Base-by-base conservation (phyloP, 2,888 invertebrate genomes). In the Syritta pipiens region DNA sequence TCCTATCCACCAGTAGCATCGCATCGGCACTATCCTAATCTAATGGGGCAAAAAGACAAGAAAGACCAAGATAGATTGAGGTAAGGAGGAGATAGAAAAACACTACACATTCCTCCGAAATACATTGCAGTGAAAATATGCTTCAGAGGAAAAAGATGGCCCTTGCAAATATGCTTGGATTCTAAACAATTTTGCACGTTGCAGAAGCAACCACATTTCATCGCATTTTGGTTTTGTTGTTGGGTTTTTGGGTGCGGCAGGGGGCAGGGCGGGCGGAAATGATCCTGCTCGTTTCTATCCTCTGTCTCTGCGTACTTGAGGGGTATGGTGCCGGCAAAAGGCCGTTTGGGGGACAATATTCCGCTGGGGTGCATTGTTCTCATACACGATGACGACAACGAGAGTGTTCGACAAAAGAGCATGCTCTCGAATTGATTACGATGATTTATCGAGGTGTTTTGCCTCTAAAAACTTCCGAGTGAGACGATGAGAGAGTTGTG, bases 151-250 rank as follows among this genome's bases (percentile, higher is more conserved):
- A 22, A 10, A 6, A 24, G 5, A 20, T 44, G 28, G 37, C 10
- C 17, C 7, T 7, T 1, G 32, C 30, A 72, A 72, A 77, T 77
- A 77, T 72, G 65, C 44, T 49, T 5, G 72, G 72, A 72, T 74
- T 79, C 79, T 49, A 79, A 79, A 79, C 67, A 79, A 79, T 79
- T 79, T 72, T 74, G 48, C 72, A 79, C 79, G 79, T 74, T 68
- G 72, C 77, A 49, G 14, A 30, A 49, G 59, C 55, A 72, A 49
- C 72, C 67, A 57, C 67, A 67, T 55, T 72, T 60, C 49, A 46
- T 49, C 55, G 55, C 22, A 60, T n/a, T n/a, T 37, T 7, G 14
- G 26, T 7, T 28, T 62, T 49, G 53, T 57, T 63, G 65, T 59
- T 60, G 60, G 37, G 14, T 17, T 62, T 42, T 67, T 53, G 19